Base-by-base conservation (phyloP, 2,797 vertebrate genomes). In the Tolypeutes matacus region DNA sequence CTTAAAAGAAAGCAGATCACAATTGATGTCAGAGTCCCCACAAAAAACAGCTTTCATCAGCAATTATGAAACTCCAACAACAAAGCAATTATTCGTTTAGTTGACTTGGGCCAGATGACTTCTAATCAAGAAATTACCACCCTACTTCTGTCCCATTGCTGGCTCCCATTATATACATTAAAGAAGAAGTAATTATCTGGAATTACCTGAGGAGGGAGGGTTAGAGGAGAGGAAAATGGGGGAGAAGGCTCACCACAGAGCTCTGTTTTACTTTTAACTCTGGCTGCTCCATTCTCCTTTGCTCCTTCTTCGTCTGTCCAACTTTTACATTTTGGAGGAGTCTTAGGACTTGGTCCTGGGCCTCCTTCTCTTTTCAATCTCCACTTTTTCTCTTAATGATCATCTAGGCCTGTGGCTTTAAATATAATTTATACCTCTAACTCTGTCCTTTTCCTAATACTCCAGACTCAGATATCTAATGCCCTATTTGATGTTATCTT, bases 1-100 rank as follows among this genome's bases (percentile, higher is more conserved):
- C 9, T 89, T 78, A 82, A 73, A 83, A 69, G 64, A 23, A 39
- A 36, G 82, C 53, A 93, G n/a, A 91, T 5, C 31, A 56, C 73
- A 91, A 91, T 21, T 96, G 86, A 56, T 89, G 86, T 89, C 53
- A 95, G 82, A 76, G 83, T 7, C 65, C 11, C 23, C 67, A 89
- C 91, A 93, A 91, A 29, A 72, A n/a, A 82, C 12, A 49, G 7
- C 25, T 21, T 67, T 95, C n/a, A n/a, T n/a, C n/a, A n/a, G n/a
- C n/a, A n/a, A n/a, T n/a, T n/a, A n/a, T n/a, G n/a, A n/a, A 86
- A 13, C 25, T 25, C 73, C 82, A 91, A 39, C 27, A 83, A 76
- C 58, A 83, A 78, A 82, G n/a, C 12, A 49, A 86, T 94, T 49
- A 78, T 70, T 91, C 70, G 70, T 86, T 49, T 23, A 64, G 39